Evolutionary conservation across 2,113 vertebrate species (phyloP).

Genomic region (Thermophis baileyi): DNA sequence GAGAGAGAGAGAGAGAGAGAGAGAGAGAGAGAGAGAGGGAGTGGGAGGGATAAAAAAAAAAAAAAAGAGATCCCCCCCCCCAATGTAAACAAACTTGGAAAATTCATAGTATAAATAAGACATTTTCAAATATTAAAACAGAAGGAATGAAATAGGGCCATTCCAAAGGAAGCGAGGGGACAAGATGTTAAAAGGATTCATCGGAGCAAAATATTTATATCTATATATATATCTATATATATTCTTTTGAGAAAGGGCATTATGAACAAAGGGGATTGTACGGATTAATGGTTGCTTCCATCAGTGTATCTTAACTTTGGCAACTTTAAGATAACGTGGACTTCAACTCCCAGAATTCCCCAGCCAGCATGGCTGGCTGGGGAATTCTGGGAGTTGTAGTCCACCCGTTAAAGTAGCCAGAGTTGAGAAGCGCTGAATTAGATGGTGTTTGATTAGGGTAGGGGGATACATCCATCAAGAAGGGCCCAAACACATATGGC

Average conservation of each 20-base stretch:
- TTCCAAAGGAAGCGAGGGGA: neutral
- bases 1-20: too few species aligned
- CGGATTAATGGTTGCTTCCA: neutral
- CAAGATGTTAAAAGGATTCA: neutral
- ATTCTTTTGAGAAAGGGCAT: conserved; percentile 8
- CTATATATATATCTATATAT: neutral
- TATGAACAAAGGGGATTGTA: neutral
- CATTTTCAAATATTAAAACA: conserved; percentile 12
- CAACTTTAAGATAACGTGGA: neutral
- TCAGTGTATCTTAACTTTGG: neutral
- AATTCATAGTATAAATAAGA: conserved; percentile 54
- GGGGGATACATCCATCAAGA: neutral
- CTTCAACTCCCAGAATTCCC: neutral
- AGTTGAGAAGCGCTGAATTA: neutral
- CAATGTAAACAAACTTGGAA: conserved; percentile 70
- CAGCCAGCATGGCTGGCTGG: neutral
- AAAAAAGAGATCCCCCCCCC: conserved; percentile 39
- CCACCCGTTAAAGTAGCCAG: neutral
- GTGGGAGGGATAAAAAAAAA: too few species aligned
- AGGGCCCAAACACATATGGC: too few species aligned
- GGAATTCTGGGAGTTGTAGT: neutral
- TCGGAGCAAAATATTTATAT: conserved; percentile 18
- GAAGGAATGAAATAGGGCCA: neutral
- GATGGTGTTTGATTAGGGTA: neutral
- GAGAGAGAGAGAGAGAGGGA: too few species aligned